Base-by-base conservation (phyloP, 64 coral and sea anemone species). In the Anthopleura sola region DNA sequence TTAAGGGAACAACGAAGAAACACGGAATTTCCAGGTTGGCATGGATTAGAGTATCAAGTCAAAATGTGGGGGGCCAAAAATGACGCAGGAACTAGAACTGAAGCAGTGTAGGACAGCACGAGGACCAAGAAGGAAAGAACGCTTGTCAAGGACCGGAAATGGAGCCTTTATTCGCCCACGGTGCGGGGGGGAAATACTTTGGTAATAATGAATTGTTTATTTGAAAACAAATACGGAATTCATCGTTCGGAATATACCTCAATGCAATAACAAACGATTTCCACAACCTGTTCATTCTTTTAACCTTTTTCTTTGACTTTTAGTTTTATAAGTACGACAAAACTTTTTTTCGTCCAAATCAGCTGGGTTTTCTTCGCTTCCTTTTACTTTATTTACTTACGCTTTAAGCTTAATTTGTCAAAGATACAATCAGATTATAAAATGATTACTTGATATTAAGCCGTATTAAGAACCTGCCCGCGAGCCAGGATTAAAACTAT, bases 21-120 rank as follows among this genome's bases (percentile, higher is more conserved):
- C n/a, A 71, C 26, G 34, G 66, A 3, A n/a, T 28, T 31, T 71
- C 13, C 3, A 71, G 13, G 13, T 32, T 71, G 26, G 34, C n/a
- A 68, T 68, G 26, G 62, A 68, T 68, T 68, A 68, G 23, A 7
- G 62, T 68, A 68, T 68, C 62, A 68, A 68, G 62, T 68, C 62
- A 26, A 68, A 7, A 48, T 31, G 62, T 68, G n/a, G 62, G 62
- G 62, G 62, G 6, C 24, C 62, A 68, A 68, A 12, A 68, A 68
- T 68, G 62, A 68, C 26, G n/a, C 24, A 68, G 26, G n/a, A 68
- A 28, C 26, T 24, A 28, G 24, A 68, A 24, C 62, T 23, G n/a
- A n/a, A n/a, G n/a, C n/a, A n/a, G n/a, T n/a, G 60, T 66, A 23
- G 60, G 60, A 71, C 28, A 71, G 10, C 26, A 71, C 8, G 31